Base-by-base conservation (phyloP, 2,888 invertebrate species). In the Ennomos quercinarius region DNA sequence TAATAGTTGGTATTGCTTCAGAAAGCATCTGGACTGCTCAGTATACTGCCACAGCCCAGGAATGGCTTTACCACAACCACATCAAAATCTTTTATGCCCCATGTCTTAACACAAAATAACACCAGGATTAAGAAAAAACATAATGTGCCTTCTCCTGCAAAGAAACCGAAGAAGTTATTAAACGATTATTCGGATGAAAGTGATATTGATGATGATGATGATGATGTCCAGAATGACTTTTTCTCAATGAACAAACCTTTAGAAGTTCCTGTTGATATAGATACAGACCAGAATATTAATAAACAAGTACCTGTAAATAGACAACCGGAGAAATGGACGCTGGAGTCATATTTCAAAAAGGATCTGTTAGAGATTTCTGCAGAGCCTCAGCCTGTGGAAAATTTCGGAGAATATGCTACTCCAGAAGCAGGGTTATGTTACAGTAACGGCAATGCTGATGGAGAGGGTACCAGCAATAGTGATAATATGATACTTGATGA, bases 21-120 rank as follows among this genome's bases (percentile, higher is more conserved):
- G 95, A 94, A 93, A 88, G 94, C 94, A 64, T 94, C 94, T 11
- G 94, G 95, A 9, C 84, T 97, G 9, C 93, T 97, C 45, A 93
- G 95, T 57, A 86, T 96, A 43, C 81, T 97, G 42, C 97, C 96
- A 9, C 93, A 94, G 68, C 96, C 97, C 10, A 95, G 93, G 84
- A 89, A 91, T 73, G 83, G 79, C 44, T 74, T 82, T 5, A 78
- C 68, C 38, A 66, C 86, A 53, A 76, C 83, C 45, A 89, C 84
- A 66, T 86, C 87, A 40, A 69, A 59, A 40, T 59, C 64, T 1
- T 79, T 91, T 63, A 84, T 93, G 63, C 93, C 93, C 48, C 81
- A 93, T 70, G 77, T 93, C 13, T 78, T 93, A 0, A 90, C 89
- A 68, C 84, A 90, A 74, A 93, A 78, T 72, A 83, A 71, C 45